Percentiles rank a stretch among this genome's conserved stretches.
phyloP scores from a whole-genome alignment of 2,888 invertebrate genomes.

The Pogonocherus hispidulus region DNA sequence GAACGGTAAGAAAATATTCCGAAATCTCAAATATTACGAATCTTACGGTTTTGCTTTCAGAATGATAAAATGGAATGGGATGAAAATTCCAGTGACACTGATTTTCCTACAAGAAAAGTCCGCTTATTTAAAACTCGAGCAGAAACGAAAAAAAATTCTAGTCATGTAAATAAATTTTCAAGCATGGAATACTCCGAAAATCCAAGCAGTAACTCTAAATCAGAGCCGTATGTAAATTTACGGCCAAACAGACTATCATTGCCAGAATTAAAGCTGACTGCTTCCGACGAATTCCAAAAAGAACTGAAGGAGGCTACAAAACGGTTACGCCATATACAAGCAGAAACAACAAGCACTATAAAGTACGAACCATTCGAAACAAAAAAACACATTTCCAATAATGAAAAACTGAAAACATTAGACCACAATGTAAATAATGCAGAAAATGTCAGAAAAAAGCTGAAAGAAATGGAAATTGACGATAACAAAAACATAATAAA shows the following conservation, averaged over 20 bases:
- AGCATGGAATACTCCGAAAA: slow-evolving; percentile 64
- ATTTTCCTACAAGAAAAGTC: slow-evolving; percentile 70
- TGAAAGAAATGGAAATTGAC: slow-evolving; percentile 70
- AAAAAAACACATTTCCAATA: slow-evolving; percentile 61
- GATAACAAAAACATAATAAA: slow-evolving; percentile 69
- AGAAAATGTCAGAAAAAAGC: slow-evolving; percentile 70
- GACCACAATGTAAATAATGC: slow-evolving; percentile 65
- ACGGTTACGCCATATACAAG: slow-evolving; percentile 57
- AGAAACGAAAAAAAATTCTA: slow-evolving; percentile 73
- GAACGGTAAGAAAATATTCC: slow-evolving; percentile 41
- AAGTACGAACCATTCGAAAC: slow-evolving; percentile 63
- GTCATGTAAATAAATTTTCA: slow-evolving; percentile 58
- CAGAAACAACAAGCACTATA: slow-evolving; percentile 38
- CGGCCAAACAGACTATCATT: slow-evolving; percentile 59
- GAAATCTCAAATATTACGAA: background rate
- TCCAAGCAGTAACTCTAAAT: slow-evolving; percentile 48
- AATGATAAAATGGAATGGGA: slow-evolving; percentile 33
- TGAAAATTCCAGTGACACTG: slow-evolving; percentile 47
- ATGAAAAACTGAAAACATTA: slow-evolving; percentile 69
- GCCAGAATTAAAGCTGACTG: slow-evolving; percentile 67
- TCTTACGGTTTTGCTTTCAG: background rate
- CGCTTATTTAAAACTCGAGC: slow-evolving; percentile 83
- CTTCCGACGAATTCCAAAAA: slow-evolving; percentile 71
- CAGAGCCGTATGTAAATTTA: slow-evolving; percentile 51
- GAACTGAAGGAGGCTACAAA: slow-evolving; percentile 69